Base-by-base conservation (phyloP, 1,140 invertebrate species). In the Papilio xuthus region DNA sequence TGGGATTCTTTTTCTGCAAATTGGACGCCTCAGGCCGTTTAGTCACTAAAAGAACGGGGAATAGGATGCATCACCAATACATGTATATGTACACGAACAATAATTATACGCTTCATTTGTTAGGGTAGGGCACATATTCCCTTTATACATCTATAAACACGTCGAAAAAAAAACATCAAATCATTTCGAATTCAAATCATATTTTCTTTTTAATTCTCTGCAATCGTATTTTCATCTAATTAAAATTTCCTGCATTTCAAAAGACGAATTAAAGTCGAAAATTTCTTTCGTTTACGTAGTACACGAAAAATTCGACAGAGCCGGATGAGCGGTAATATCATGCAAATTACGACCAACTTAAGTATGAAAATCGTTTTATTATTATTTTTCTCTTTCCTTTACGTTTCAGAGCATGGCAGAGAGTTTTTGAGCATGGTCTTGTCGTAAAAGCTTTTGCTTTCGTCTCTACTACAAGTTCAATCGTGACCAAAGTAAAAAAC, bases 1-100 rank as follows among this genome's bases (percentile, higher is more conserved):
- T 90, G 90, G 88, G 90, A 92, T 92, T 91, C 90, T 92, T 92
- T 92, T 91, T 89, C 88, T 90, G 89, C 87, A 92, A 93, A 93
- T 93, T 93, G 92, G 87, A 90, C 85, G 92, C 92, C 90, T 90
- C 88, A 76, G 88, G 92, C 84, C 85, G 88, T 89, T 91, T 89
- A 89, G 87, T 84, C 87, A 83, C 85, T 85, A 90, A 89, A 90
- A 88, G 87, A 89, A 88, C 82, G 81, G 86, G 83, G 86, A 81
- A 84, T 87, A 85, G 82, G 86, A 85, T 83, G 81, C 78, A 82
- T 81, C 79, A 81, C 85, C 76, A 86, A 83, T 83, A 87, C 87
- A 83, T 84, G 82, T 84, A 84, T 85, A 83, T 79, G 77, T 78
- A 84, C 80, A 85, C 82, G 82, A 75, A 74, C 82, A 77, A 83